A percentile compares a stretch with the other conserved stretches of the same genome.
These are phyloP conservation scores for Halisarca cf. caerulea DNA, from an alignment of 37 sponge, comb jelly and placozoan genomes.

Conservation along the genomic window DNA sequence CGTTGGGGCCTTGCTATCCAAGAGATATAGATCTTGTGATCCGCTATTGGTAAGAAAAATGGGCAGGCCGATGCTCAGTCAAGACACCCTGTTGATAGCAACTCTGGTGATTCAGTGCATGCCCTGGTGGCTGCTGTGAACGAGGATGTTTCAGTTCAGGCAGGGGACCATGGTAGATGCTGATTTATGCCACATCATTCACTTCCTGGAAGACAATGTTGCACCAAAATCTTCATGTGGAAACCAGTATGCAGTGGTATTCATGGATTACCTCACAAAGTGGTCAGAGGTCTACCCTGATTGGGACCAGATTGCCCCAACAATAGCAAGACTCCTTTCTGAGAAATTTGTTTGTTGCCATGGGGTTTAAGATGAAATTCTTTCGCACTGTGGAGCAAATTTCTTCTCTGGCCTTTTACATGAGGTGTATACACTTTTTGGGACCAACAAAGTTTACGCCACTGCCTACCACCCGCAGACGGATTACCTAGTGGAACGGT, in stretches of 20 bases:
- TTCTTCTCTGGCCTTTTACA: not conserved
- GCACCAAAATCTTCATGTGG: not conserved
- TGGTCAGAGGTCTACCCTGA: conserved; percentile 29
- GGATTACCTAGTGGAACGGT: conserved; percentile 54
- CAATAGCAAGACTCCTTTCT: not conserved
- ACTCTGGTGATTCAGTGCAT: too few relatives aligned
- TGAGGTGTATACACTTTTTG: not conserved
- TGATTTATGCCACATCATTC: too few relatives aligned
- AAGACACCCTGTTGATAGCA: too few relatives aligned
- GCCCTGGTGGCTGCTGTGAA: too few relatives aligned
- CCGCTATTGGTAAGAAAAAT: too few relatives aligned
- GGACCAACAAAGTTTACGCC: conserved; percentile 12
- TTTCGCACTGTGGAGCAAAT: not conserved
- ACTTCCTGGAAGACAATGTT: too few relatives aligned
- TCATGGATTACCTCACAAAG: conserved; percentile 29
- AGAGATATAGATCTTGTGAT: too few relatives aligned
- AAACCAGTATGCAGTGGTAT: conserved; percentile 22
- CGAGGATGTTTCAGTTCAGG: too few relatives aligned
- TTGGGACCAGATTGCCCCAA: conserved; percentile 8
- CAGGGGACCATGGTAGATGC: too few relatives aligned
- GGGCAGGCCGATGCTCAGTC: too few relatives aligned
- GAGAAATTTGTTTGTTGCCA: conserved; percentile 9
- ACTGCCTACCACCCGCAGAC: conserved; percentile 53
- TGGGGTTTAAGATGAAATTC: not conserved
- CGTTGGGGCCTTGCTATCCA: too few relatives aligned